Evolutionary conservation across 2,797 vertebrate genomes (phyloP).

Genomic region (Megaceryle alcyon): DNA sequence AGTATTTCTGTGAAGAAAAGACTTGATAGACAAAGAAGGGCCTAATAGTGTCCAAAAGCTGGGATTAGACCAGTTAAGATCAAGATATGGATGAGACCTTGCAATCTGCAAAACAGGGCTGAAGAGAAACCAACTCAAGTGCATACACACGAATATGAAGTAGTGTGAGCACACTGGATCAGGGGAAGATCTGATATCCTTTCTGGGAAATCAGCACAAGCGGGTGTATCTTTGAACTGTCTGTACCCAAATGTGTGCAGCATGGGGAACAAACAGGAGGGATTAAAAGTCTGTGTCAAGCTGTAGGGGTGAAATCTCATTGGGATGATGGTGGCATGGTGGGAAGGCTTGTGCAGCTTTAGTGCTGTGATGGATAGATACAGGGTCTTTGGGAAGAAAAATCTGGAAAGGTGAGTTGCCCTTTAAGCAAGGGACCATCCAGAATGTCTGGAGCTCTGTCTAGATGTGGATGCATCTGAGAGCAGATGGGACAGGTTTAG

Average conservation of each 20-base stretch:
- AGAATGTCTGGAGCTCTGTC: not conserved
- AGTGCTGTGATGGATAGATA: not conserved
- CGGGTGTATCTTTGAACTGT: not conserved
- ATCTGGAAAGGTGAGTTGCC: not conserved
- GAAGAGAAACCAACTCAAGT: not conserved
- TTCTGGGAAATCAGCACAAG: not conserved
- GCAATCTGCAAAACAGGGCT: not conserved
- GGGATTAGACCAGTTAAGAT: not conserved
- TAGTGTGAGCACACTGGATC: not conserved
- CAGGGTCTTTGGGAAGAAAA: not conserved
- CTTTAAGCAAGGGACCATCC: not conserved
- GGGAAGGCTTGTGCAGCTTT: not conserved
- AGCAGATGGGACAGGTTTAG: not conserved
- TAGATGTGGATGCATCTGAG: not conserved
- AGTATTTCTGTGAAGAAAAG: not conserved
- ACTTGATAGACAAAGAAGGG: not conserved
- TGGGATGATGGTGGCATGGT: not conserved
- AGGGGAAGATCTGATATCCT: not conserved
- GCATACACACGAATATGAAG: not conserved
- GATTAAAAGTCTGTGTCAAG: not conserved
- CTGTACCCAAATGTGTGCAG: not conserved
- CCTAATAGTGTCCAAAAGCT: not conserved
- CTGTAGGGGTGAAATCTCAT: not conserved
- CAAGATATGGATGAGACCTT: not conserved
- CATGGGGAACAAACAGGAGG: not conserved